These are phyloP conservation scores for Adelosebastes latens DNA, from an alignment of 2,797 vertebrate species.

Conservation along the genomic window DNA sequence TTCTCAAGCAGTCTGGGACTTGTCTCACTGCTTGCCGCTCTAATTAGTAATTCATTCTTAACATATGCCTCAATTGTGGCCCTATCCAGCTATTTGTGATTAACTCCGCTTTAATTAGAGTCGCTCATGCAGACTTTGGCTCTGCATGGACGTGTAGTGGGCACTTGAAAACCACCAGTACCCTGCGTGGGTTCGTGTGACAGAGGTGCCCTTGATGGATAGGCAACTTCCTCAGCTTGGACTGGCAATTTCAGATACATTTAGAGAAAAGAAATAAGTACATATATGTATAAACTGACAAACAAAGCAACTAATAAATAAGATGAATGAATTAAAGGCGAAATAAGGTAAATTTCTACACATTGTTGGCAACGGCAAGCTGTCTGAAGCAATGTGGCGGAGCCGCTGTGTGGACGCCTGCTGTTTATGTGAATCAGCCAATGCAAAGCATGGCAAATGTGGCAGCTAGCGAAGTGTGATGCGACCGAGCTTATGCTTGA, in stretches of 20 bases:
- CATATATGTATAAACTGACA: not conserved
- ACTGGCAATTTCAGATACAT: conserved; percentile 21
- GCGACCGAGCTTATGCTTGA: conserved; percentile 50
- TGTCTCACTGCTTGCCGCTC: conserved; percentile 82
- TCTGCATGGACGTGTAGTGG: conserved; percentile 70
- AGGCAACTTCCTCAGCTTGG: conserved; percentile 40
- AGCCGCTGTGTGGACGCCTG: conserved; percentile 21
- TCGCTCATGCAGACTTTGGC: conserved; percentile 80
- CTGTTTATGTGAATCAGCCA: conserved; percentile 49
- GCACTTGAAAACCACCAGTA: conserved; percentile 69
- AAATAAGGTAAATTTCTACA: conserved; percentile 20
- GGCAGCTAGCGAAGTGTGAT: conserved; percentile 54
- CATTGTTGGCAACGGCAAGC: not conserved
- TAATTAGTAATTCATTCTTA: conserved; percentile 91
- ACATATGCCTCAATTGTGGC: conserved; percentile 89
- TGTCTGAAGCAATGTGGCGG: conserved; percentile 20
- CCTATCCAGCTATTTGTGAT: conserved; percentile 87
- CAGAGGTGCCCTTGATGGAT: conserved; percentile 63
- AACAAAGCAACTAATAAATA: not conserved
- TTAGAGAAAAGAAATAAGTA: not conserved
- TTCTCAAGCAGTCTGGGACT: conserved; percentile 87
- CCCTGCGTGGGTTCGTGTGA: conserved; percentile 54
- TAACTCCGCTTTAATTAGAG: conserved; percentile 88
- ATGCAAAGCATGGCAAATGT: conserved; percentile 54
- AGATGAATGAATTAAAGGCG: conserved; percentile 21